These are phyloP conservation scores for Drosophila tristis DNA, from an alignment of 1,140 invertebrate genomes.

Conservation along the genomic window DNA sequence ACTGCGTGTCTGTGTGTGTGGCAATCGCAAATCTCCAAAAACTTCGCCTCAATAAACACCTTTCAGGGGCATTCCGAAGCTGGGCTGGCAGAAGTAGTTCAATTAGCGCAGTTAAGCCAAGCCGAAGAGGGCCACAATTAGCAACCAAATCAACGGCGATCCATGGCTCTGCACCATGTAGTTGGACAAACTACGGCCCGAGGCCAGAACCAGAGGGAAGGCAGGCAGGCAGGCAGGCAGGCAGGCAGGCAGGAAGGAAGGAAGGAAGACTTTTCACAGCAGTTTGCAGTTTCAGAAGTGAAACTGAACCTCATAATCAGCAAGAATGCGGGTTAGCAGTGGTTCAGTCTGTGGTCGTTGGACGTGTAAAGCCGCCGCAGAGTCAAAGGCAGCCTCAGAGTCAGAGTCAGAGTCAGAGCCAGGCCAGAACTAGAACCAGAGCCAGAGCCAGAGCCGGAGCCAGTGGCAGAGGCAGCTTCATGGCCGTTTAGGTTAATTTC, in stretches of 20 bases:
- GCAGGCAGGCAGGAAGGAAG: constrained; percentile 26
- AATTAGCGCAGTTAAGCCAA: constrained; percentile 65
- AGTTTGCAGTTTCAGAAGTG: constrained; percentile 51
- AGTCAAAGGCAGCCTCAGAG: constrained; percentile 24
- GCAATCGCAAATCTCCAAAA: constrained; percentile 14
- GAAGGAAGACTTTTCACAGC: constrained; percentile 34
- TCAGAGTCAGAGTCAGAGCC: not conserved
- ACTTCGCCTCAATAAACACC: constrained; percentile 42
- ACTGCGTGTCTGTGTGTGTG: not conserved
- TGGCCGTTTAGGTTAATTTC: constrained; percentile 81
- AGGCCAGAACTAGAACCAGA: too few relatives aligned
- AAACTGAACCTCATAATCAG: constrained; percentile 58
- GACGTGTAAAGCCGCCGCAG: constrained; percentile 45
- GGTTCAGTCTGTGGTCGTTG: constrained; percentile 11
- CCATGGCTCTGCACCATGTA: constrained; percentile 13
- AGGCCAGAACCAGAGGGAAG: not conserved
- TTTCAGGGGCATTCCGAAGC: not conserved
- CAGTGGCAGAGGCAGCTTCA: constrained; percentile 64
- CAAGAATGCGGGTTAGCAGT: constrained; percentile 34
- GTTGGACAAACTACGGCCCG: constrained; percentile 28
- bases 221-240: too few relatives aligned
- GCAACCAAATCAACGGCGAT: constrained; percentile 54
- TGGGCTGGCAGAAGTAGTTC: constrained; percentile 38
- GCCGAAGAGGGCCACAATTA: constrained; percentile 66
- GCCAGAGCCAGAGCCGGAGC: not conserved